These are phyloP conservation scores for Dendrocincla fuliginosa DNA, from an alignment of 2,797 vertebrate species.

Conservation along the genomic window DNA sequence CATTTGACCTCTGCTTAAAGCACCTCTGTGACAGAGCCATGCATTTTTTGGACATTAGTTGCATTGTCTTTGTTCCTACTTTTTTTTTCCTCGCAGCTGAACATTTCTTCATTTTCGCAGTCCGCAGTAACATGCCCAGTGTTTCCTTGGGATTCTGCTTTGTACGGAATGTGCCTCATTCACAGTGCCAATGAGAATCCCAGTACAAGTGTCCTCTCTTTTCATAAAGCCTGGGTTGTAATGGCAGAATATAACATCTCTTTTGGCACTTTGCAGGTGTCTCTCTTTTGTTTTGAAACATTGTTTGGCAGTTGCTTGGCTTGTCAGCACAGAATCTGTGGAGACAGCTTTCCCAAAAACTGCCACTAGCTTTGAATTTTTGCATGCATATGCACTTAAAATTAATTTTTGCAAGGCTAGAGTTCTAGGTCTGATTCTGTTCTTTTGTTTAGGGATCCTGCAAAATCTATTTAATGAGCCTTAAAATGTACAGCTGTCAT, in stretches of 20 bases:
- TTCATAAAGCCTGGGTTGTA: not conserved
- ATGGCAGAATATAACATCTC: not conserved
- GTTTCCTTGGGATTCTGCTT: not conserved
- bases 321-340: conserved; percentile 19
- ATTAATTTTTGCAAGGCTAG: not conserved
- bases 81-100: not conserved
- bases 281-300: conserved; percentile 52
- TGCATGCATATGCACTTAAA: not conserved
- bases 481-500: not conserved
- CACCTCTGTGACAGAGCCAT: not conserved
- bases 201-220: not conserved
- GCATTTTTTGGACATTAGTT: not conserved
- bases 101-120: not conserved
- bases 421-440: not conserved
- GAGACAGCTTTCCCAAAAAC: conserved; percentile 35
- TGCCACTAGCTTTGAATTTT: conserved; percentile 22
- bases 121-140: accelerated
- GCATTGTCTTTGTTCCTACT: not conserved
- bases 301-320: conserved; percentile 51
- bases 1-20: not conserved
- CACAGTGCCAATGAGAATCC: not conserved
- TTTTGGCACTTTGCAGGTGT: conserved; percentile 21
- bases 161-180: not conserved
- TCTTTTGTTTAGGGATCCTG: not conserved
- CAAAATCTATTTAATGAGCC: not conserved